These are phyloP conservation scores for Xiphophorus hellerii DNA, from an alignment of 2,113 vertebrate genomes.

Conservation along the genomic window DNA sequence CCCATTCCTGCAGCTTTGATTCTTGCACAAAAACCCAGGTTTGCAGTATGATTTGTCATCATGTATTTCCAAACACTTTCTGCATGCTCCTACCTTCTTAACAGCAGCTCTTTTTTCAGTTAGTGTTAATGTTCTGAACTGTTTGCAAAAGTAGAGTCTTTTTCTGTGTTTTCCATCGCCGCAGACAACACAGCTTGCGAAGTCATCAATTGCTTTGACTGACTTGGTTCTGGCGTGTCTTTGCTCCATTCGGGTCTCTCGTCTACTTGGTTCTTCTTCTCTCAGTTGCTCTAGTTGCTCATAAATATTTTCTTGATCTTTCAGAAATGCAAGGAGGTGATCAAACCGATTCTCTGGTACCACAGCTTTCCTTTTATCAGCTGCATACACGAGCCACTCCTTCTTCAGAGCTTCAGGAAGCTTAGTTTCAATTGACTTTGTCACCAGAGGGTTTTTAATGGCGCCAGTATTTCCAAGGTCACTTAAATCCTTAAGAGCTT, in stretches of 20 bases:
- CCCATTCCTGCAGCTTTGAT: neutral
- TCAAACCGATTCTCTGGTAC: neutral
- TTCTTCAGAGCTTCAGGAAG: neutral
- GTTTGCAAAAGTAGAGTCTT: neutral
- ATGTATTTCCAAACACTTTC: neutral
- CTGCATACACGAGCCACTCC: neutral
- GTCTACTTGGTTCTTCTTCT: neutral
- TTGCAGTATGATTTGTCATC: neutral
- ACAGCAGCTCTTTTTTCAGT: neutral
- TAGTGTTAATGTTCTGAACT: neutral
- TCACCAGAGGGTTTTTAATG: neutral
- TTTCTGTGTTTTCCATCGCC: neutral
- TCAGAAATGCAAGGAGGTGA: neutral
- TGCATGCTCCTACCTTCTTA: neutral
- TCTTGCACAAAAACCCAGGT: neutral
- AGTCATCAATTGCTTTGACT: neutral
- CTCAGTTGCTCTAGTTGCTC: neutral
- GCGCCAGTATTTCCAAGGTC: neutral
- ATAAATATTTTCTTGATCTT: neutral
- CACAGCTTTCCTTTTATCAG: neutral
- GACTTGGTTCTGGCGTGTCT: neutral
- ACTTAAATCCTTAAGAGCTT: neutral
- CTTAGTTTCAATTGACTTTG: neutral
- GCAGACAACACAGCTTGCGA: neutral
- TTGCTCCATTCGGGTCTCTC: neutral